Base-by-base conservation (phyloP, 2,113 vertebrate genomes). In the Brachyhypopomus gauderio region DNA sequence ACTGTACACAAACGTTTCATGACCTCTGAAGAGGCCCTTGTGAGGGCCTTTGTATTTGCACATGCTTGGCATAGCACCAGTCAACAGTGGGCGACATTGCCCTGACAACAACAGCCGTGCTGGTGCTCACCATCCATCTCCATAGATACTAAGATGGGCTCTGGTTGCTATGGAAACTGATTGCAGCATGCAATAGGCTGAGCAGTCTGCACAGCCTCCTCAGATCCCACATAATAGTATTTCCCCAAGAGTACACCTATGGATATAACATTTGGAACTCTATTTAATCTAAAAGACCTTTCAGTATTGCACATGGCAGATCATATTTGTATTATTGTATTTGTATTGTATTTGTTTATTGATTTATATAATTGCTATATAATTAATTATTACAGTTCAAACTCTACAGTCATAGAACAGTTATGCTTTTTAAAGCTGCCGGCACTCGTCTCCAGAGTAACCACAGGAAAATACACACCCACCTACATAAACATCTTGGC, bases 161-260 rank as follows among this genome's bases (percentile, higher is more conserved):
- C 73, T 67, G 73, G 83, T 80, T 84, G 83, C 79, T 66, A 58
- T 84, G 83, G 83, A 84, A 80, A 84, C 83, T 77, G 78, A 75
- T 67, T 74, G 78, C 78, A 72, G 78, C 78, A 72, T 80, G 83
- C 78, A 71, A 59, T 79, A 73, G 62, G 77, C 73, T 73, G 72
- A 60, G 82, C 77, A 25, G 73, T 5, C 55, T 76, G 72, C 52
- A 70, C 77, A 22, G 77, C 72, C 67, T 56, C 72, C 38, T 36
- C 64, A 67, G 64, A 67, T 67, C 66, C 7, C 66, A 41, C 66
- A 22, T 34, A 70, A 25, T 34, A 41, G 66, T 34, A 19, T n/a
- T 41, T 19, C 38, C 9, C 34, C 66, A 70, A 41, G 66, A 16
- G 30, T 67, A 36, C 20, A 30, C 27, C 27, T 30, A 27, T 67